phyloP scores from a whole-genome alignment of 2,888 invertebrate species.

The Coenonympha arcania region DNA sequence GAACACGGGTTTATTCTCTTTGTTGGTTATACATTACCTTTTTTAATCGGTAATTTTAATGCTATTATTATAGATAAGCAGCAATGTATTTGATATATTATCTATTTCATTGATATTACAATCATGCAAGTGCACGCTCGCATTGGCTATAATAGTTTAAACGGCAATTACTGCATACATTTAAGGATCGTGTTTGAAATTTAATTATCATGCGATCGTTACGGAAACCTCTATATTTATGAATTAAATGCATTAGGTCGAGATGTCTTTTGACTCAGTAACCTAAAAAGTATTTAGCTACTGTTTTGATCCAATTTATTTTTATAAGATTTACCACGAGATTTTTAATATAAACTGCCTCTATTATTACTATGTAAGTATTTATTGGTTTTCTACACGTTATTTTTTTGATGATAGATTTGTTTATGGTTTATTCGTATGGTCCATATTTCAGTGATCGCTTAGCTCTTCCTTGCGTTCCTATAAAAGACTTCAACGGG shows the following conservation, averaged over 20 bases:
- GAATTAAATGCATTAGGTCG: not conserved
- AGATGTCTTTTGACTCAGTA: too few relatives aligned
- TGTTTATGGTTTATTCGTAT: too few relatives aligned
- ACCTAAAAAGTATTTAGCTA: too few relatives aligned
- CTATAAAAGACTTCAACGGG: conserved; percentile 11
- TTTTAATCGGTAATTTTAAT: not conserved
- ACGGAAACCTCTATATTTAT: conserved; percentile 14
- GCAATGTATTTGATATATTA: not conserved
- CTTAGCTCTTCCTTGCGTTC: not conserved
- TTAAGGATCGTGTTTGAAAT: conserved; percentile 27
- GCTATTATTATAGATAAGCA: not conserved
- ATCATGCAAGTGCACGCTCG: not conserved
- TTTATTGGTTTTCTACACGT: too few relatives aligned
- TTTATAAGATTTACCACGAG: too few relatives aligned
- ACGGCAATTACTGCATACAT: conserved; percentile 26
- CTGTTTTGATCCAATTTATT: too few relatives aligned
- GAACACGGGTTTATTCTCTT: not conserved
- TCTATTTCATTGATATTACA: not conserved
- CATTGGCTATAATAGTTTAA: conserved; percentile 28
- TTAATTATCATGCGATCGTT: conserved; percentile 15
- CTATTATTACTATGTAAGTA: too few relatives aligned
- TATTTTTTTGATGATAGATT: too few relatives aligned
- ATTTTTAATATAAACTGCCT: too few relatives aligned
- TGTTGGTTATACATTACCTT: not conserved
- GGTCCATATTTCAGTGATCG: not conserved